Conservation (phyloP, 1,140 invertebrate genomes). For the Papilio dardanus region DNA sequence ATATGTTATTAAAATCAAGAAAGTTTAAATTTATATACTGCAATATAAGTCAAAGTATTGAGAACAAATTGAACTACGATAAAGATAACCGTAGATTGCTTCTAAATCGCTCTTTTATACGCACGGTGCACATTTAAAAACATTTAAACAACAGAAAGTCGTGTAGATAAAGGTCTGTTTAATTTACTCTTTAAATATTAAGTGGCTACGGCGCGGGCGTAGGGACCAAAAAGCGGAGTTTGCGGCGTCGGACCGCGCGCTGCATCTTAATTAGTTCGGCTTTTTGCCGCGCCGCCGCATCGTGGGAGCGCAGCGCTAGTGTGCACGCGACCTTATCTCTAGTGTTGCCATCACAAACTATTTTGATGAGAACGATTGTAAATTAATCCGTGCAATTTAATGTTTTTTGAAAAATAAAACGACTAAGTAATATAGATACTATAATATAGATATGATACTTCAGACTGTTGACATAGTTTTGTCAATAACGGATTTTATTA, state of each 20-base stretch:
- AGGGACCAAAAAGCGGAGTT: slow-evolving; percentile 50
- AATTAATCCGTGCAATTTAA: too few species aligned
- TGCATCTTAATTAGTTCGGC: slow-evolving; percentile 61
- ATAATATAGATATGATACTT: too few species aligned
- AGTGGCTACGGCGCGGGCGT: slow-evolving; percentile 36
- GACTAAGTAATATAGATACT: too few species aligned
- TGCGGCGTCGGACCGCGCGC: slow-evolving; percentile 51
- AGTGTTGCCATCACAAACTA: background rate
- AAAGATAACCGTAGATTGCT: background rate
- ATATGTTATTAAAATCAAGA: too few species aligned
- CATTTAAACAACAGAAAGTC: slow-evolving; percentile 13
- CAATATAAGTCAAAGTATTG: too few species aligned
- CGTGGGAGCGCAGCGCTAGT: slow-evolving; percentile 58
- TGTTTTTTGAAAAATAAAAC: too few species aligned
- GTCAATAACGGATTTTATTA: background rate
- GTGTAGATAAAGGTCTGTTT: slow-evolving; percentile 29
- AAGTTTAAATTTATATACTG: too few species aligned
- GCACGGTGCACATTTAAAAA: slow-evolving; percentile 14
- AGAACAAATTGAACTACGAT: background rate
- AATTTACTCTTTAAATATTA: slow-evolving; percentile 31
- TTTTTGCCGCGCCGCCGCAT: slow-evolving; percentile 66
- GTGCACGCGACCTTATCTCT: slow-evolving; percentile 43
- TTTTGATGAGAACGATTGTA: background rate
- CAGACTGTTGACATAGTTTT: background rate
- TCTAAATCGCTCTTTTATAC: background rate